Evolutionary conservation across 2,888 invertebrate genomes (phyloP), one percentile per base, ranked within the genome.

Genomic region (Apantesis nais): DNA sequence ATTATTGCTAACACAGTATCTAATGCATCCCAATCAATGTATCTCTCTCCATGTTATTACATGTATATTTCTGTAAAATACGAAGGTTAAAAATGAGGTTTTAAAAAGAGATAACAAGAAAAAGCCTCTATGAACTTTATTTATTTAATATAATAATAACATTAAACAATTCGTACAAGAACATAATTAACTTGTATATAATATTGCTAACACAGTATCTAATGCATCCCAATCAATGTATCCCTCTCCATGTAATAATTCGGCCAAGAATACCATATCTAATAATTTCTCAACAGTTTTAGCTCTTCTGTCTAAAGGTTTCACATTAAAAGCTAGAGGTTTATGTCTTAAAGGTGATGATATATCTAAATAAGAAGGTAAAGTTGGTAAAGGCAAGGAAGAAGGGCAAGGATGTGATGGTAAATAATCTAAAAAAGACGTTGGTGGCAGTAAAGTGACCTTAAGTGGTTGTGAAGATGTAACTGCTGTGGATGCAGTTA

Each of bases 221-320:
- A 82, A 65, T 2, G 75, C 76, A 31, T 78, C 71, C 68, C 66
- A 72, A 25, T 82, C 73, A 44, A 75, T 67, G 0, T 16, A 70
- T 0, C 74, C 69, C n/a, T 76, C 70, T n/a, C 65, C 60, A 44
- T 74, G 72, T 1, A 74, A 66, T 55, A 78, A 39, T n/a, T 82
- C 82, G 19, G 74, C n/a, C 0, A 80, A 14, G 12, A 74, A 60
- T 62, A 75, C 48, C 7, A 80, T 31, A 1, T 80, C 71, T 3
- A 74, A 37, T 1, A 80, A 37, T 25, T 62, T 75, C 0, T 82
- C 72, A 7, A 68, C 0, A 12, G 71, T 67, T 39, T 70, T 71
- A 14, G 41, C n/a, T 62, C 72, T 66, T 25, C 68, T 78, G 11
- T 69, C 67, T 0, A 72, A 55, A 58, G 72, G 44, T n/a, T 37